These are phyloP conservation scores for Austrolebias charrua DNA, from an alignment of 2,797 vertebrate species.

Conservation along the genomic window DNA sequence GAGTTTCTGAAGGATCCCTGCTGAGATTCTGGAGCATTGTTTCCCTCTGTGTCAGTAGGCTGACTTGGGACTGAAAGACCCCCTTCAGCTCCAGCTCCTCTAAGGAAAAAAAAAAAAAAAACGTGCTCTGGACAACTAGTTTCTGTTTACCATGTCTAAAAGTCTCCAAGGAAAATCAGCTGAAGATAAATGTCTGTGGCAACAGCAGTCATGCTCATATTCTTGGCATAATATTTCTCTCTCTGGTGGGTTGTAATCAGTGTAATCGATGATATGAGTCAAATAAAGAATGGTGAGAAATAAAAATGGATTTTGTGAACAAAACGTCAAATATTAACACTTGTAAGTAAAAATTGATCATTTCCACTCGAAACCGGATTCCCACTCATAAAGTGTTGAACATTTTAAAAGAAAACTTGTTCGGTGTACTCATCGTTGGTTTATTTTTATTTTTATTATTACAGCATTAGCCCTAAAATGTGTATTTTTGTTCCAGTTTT, in stretches of 20 bases:
- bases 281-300: no score
- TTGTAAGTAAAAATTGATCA: background rate
- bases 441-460: no score
- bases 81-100: conserved; percentile 32
- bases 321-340: no score
- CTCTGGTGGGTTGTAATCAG: no score
- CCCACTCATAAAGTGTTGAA: no score
- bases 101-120: conserved; percentile 12
- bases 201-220: conserved; percentile 28
- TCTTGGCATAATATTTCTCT: conserved; percentile 7
- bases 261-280: no score
- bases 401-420: no score
- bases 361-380: background rate
- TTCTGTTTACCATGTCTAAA: conserved; percentile 16
- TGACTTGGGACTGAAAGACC: conserved; percentile 30
- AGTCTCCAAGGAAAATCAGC: conserved; percentile 17
- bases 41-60: conserved; percentile 29
- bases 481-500: no score
- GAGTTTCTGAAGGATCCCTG: conserved; percentile 17
- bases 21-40: conserved; percentile 35
- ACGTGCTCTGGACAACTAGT: conserved; percentile 7
- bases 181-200: conserved; percentile 25
- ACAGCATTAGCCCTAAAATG: no score
- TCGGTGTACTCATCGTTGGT: no score
- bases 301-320: background rate